These are phyloP conservation scores for Caerostris extrusa DNA, from an alignment of 1,140 invertebrate species.

Conservation along the genomic window DNA sequence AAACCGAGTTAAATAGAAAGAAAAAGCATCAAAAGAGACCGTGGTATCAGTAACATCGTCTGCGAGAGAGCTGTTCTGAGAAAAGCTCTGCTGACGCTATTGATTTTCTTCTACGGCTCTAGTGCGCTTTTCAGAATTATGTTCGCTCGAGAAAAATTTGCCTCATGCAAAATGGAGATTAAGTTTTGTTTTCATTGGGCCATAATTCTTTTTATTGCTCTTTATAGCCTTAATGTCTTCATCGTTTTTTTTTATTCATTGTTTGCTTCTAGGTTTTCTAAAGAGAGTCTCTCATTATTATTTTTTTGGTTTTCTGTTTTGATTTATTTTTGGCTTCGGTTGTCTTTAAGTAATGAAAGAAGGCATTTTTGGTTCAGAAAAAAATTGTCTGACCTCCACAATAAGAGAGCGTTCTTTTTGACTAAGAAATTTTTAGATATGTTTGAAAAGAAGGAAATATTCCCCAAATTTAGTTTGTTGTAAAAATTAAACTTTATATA, in stretches of 20 bases:
- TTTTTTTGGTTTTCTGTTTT: not conserved
- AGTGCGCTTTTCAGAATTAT: slow-evolving; percentile 54
- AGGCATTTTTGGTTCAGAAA: not conserved
- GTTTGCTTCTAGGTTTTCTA: not conserved
- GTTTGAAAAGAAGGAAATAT: too few species aligned
- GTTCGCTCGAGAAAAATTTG: slow-evolving; percentile 32
- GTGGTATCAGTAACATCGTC: slow-evolving; percentile 12
- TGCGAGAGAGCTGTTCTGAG: not conserved
- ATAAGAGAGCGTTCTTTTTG: not conserved
- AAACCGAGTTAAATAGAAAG: not conserved
- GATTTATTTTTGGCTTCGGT: not conserved
- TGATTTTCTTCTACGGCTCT: slow-evolving; percentile 3
- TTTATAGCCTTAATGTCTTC: slow-evolving; percentile 73
- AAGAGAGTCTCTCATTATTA: too few species aligned
- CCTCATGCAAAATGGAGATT: slow-evolving; percentile 72
- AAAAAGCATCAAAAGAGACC: not conserved
- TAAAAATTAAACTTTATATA: too few species aligned
- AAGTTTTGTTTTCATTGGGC: slow-evolving; percentile 74
- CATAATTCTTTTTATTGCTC: slow-evolving; percentile 73
- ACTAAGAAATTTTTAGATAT: not conserved
- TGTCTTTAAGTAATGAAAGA: not conserved
- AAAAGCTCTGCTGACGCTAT: not conserved
- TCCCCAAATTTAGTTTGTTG: too few species aligned
- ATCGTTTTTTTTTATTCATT: slow-evolving; percentile 14
- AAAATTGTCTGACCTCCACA: not conserved